Conservation (phyloP, 2,797 vertebrate genomes). For the Pangasius djambal region DNA sequence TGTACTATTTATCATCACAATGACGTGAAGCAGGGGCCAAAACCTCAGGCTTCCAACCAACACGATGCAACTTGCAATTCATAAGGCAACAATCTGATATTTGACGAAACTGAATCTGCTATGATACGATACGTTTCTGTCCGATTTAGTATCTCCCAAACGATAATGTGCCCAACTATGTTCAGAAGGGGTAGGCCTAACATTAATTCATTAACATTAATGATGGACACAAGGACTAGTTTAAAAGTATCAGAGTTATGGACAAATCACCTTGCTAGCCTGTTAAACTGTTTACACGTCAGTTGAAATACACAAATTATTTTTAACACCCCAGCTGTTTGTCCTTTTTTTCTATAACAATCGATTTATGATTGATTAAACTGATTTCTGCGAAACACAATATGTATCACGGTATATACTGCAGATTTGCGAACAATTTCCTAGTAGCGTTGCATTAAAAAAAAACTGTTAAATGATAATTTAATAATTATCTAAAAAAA, state of each 20-base stretch:
- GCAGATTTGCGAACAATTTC: not conserved
- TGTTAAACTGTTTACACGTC: not conserved
- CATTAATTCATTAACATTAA: not conserved
- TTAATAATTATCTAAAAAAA: not conserved
- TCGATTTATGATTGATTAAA: no score
- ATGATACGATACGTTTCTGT: not conserved
- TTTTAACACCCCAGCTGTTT: not conserved
- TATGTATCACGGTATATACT: not conserved
- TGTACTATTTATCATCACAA: slow-evolving; percentile 49
- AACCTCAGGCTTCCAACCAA: slow-evolving; percentile 5
- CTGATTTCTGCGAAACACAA: not conserved
- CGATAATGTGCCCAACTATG: not conserved
- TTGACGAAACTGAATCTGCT: not conserved
- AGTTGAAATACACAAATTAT: not conserved
- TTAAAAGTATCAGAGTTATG: not conserved
- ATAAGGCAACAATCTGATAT: not conserved
- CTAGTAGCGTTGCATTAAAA: not conserved
- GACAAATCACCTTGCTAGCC: not conserved
- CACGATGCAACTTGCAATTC: not conserved
- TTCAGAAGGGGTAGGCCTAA: not conserved
- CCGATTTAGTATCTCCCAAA: not conserved
- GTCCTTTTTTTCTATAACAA: not conserved
- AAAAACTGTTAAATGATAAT: not conserved
- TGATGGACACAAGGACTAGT: no score
- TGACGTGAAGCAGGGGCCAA: not conserved